Conservation (phyloP, 2,113 vertebrate genomes). For the Eudyptes chrysolophus region DNA sequence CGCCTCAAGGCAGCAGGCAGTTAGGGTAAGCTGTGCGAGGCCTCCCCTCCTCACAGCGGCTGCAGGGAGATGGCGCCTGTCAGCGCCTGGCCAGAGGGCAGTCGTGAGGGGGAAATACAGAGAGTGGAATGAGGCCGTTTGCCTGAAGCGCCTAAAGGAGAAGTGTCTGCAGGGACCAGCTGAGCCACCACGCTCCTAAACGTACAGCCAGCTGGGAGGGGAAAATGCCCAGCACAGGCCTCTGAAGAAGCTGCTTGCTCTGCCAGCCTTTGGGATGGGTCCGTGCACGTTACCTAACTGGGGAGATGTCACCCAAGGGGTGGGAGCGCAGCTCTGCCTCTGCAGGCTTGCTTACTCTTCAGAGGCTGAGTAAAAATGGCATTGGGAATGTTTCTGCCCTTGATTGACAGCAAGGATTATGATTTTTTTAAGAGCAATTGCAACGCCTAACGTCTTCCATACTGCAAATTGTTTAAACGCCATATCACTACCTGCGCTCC, state of each 20-base stretch:
- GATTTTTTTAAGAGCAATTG: not conserved
- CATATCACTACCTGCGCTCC: not conserved
- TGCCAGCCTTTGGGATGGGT: not conserved
- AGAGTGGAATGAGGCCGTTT: not conserved
- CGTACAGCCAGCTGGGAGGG: accelerated
- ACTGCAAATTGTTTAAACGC: not conserved
- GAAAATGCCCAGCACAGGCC: not conserved
- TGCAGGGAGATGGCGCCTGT: not conserved
- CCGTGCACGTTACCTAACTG: accelerated
- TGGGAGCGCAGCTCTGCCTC: not conserved
- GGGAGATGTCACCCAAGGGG: not conserved
- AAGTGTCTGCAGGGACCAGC: not conserved
- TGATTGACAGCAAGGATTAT: not conserved
- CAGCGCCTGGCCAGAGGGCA: not conserved
- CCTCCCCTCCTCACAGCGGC: accelerated
- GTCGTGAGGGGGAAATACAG: not conserved
- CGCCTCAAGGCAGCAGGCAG: not conserved
- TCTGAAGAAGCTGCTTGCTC: too few species aligned
- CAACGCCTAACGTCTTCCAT: not conserved
- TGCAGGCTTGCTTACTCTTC: not conserved
- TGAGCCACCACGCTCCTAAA: too few species aligned
- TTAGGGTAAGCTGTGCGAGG: accelerated
- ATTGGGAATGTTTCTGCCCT: not conserved
- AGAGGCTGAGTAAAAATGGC: not conserved
- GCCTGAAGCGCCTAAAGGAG: not conserved